Evolutionary conservation across 2,888 invertebrate species (phyloP).

Genomic region (Dasypogon diadema): DNA sequence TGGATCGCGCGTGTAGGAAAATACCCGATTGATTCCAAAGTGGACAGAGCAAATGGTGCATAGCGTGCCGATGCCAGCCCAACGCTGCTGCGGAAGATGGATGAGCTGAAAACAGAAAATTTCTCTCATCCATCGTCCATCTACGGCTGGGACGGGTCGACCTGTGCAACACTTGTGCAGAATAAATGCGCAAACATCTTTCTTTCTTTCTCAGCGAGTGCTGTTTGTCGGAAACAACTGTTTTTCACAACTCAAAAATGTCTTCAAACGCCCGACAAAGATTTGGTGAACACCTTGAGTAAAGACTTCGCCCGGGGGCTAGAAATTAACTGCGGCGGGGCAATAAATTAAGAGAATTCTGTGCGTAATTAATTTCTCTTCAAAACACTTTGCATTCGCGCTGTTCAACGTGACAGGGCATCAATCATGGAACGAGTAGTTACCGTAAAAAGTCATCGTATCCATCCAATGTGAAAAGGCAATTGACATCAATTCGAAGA

Average conservation of each 20-base stretch:
- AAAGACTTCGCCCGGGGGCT: conserved; percentile 12
- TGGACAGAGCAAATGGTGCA: conserved; percentile 9
- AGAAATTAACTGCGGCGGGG: conserved; percentile 11
- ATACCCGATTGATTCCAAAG: not conserved
- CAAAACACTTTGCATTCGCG: not conserved
- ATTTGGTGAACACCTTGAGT: not conserved
- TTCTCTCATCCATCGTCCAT: conserved; percentile 24
- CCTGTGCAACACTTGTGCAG: not conserved
- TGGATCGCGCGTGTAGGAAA: not conserved
- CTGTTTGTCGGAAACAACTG: not conserved
- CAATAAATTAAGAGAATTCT: conserved; percentile 35
- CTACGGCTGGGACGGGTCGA: not conserved
- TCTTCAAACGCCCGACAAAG: not conserved
- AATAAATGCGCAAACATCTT: not conserved
- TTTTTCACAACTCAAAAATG: conserved; percentile 9
- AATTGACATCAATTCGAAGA: not conserved
- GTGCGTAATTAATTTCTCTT: conserved; percentile 20
- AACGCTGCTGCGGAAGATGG: not conserved
- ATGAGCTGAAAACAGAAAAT: conserved; percentile 34
- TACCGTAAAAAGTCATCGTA: conserved; percentile 6
- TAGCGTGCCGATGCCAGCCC: not conserved
- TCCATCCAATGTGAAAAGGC: not conserved
- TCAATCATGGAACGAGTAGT: conserved; percentile 24
- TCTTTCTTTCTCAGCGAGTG: not conserved
- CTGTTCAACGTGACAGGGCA: conserved; percentile 10